Conservation (phyloP, 1,140 invertebrate species). For the Bacillus rossius region DNA sequence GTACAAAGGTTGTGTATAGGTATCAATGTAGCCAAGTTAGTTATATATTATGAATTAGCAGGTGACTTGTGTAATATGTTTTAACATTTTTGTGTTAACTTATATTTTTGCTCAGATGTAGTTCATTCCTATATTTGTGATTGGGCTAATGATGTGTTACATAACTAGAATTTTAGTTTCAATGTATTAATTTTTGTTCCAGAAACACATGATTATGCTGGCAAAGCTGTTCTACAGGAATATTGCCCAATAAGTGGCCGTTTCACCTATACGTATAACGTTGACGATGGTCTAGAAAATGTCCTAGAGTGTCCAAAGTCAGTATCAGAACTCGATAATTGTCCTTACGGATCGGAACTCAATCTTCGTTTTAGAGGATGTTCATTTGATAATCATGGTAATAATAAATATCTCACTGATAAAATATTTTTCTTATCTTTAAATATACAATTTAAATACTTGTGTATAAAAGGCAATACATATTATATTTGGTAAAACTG, state of each 20-base stretch:
- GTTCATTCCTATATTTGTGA: too few relatives aligned
- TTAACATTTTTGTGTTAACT: too few relatives aligned
- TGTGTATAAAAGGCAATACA: not conserved
- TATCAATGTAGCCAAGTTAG: too few relatives aligned
- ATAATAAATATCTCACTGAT: conserved; percentile 15
- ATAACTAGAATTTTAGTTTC: too few relatives aligned
- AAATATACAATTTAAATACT: not conserved
- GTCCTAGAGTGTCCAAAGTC: conserved; percentile 48
- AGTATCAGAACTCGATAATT: conserved; percentile 55
- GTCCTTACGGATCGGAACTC: conserved; percentile 56
- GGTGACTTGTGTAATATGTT: too few relatives aligned
- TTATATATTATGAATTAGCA: too few relatives aligned
- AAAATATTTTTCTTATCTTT: not conserved
- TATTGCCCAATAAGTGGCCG: conserved; percentile 62
- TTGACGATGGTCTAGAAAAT: conserved; percentile 47
- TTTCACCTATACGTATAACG: conserved; percentile 55
- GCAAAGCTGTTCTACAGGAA: conserved; percentile 46
- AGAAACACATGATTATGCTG: conserved; percentile 50
- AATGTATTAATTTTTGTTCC: conserved; percentile 26
- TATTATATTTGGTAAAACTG: not conserved
- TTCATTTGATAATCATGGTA: conserved; percentile 49
- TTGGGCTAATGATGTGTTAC: too few relatives aligned
- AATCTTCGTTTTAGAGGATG: conserved; percentile 52
- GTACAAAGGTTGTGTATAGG: too few relatives aligned
- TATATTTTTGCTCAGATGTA: too few relatives aligned